These are phyloP conservation scores for Eupithecia insigniata DNA, from an alignment of 2,888 invertebrate species.

Conservation along the genomic window DNA sequence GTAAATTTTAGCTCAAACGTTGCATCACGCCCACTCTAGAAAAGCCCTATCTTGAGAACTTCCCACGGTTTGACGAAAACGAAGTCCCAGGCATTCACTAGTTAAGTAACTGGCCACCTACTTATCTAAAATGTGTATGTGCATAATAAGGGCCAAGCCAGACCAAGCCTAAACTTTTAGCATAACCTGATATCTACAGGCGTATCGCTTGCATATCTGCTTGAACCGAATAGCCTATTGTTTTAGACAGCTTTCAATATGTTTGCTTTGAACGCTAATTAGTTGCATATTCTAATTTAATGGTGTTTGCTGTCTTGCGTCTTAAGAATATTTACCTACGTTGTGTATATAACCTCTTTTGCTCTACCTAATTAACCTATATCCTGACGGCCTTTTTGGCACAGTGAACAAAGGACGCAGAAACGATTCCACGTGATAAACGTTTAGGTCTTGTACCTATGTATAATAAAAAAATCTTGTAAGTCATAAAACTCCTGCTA, in stretches of 20 bases:
- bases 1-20: not conserved
- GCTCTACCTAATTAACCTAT: not conserved
- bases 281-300: conserved; percentile 15
- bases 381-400: not conserved
- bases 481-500: not conserved
- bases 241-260: conserved; percentile 46
- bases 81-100: not conserved
- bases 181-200: conserved; percentile 39
- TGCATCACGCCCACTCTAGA: not conserved
- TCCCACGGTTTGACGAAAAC: conserved; percentile 10
- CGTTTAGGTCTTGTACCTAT: too few relatives aligned
- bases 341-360: not conserved
- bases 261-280: conserved; percentile 42
- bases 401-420: not conserved
- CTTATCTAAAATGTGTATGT: conserved; percentile 16
- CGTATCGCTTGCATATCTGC: conserved; percentile 39
- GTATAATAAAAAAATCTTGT: too few relatives aligned
- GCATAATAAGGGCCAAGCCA: conserved; percentile 19
- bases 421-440: too few relatives aligned
- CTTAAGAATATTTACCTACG: not conserved
- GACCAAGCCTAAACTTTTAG: conserved; percentile 35
- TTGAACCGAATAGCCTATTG: conserved; percentile 37
- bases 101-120: conserved; percentile 7
- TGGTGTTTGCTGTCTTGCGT: not conserved
- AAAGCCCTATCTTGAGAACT: not conserved